A percentile compares a stretch with the other conserved stretches of the same genome.
Evolutionary conservation across 2,113 vertebrate genomes (phyloP).

Genomic region (Falco punctatus): DNA sequence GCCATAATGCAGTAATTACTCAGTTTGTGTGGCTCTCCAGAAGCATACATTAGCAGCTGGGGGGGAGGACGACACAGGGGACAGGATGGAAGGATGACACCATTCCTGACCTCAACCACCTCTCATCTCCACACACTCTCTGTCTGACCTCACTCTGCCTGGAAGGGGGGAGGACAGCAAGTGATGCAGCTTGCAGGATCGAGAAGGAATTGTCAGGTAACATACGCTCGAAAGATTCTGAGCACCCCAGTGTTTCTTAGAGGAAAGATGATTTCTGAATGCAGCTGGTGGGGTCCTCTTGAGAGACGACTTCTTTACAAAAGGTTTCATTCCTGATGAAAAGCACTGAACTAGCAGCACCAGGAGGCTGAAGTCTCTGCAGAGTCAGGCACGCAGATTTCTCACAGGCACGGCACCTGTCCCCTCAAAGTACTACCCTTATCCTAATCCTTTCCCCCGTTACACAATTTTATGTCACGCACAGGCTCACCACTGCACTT

Average conservation of each 20-base stretch:
- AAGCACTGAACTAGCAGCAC: not conserved
- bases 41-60: not conserved
- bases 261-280: not conserved
- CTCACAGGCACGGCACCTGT: not conserved
- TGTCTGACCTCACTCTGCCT: not conserved
- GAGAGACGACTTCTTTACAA: not conserved
- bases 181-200: not conserved
- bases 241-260: not conserved
- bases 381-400: not conserved
- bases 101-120: not conserved
- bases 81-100: not conserved
- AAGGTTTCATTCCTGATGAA: not conserved
- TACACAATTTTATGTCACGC: not conserved
- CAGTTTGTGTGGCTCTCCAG: not conserved
- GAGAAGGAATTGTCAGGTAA: not conserved
- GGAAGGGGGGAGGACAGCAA: not conserved
- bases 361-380: not conserved
- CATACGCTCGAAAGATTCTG: not conserved
- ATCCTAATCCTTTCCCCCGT: slow-evolving; percentile 1
- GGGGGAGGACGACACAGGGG: not conserved
- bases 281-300: not conserved
- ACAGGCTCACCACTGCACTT: slow-evolving; percentile 8
- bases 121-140: not conserved
- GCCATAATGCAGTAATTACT: slow-evolving; percentile 29
- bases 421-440: not conserved